A percentile compares a stretch with the other conserved stretches of the same genome.
phyloP scores from a whole-genome alignment of 2,113 vertebrate genomes.

The Apodemus sylvaticus region DNA sequence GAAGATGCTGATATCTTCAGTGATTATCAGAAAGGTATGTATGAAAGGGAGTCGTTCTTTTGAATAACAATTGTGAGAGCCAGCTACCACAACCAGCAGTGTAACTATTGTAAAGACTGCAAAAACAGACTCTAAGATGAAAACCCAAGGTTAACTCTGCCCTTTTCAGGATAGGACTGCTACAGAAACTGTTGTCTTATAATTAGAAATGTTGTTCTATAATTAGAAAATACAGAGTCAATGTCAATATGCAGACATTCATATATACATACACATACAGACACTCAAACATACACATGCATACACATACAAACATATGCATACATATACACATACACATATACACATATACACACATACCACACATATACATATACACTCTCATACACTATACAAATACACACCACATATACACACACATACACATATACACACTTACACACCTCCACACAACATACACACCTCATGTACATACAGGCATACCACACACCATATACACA shows the following conservation, averaged over 20 bases:
- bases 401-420: too few species aligned
- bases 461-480: too few species aligned
- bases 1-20: conserved; percentile 84
- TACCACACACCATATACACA: too few species aligned
- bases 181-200: background rate
- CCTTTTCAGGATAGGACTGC: background rate
- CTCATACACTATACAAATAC: too few species aligned
- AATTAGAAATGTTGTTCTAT: too few species aligned
- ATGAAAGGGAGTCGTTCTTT: background rate
- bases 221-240: background rate
- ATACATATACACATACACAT: too few species aligned
- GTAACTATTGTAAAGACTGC: background rate
- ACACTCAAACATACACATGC: background rate
- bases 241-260: background rate
- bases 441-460: too few species aligned
- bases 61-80: background rate
- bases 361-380: too few species aligned
- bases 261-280: background rate
- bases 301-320: accelerated
- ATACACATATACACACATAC: too few species aligned
- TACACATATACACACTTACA: too few species aligned
- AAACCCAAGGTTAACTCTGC: background rate
- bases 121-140: background rate
- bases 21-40: conserved; percentile 58
- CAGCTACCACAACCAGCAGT: background rate